A percentile compares a stretch with the other conserved stretches of the same genome.
Conservation (phyloP, 2,888 invertebrate species). For the Agonopterix arenella region DNA sequence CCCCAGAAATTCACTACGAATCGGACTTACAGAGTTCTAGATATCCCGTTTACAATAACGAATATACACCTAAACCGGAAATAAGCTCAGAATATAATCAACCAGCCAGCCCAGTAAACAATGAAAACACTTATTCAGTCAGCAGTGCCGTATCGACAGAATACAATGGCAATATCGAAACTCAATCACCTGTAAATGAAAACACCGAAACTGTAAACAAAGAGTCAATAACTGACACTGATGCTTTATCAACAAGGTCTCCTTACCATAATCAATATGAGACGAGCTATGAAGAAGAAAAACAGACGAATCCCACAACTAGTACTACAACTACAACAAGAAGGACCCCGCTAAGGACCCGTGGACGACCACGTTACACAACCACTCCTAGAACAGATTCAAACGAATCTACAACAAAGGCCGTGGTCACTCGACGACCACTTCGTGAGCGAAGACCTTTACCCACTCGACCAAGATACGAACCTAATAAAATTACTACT, state of each 20-base stretch:
- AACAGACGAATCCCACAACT: constrained; percentile 34
- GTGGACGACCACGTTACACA: constrained; percentile 57
- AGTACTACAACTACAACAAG: constrained; percentile 54
- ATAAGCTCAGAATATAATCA: constrained; percentile 12
- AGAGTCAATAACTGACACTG: constrained; percentile 12
- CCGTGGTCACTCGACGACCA: constrained; percentile 64
- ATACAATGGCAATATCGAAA: constrained; percentile 31
- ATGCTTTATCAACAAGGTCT: constrained; percentile 29
- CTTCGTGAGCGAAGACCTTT: constrained; percentile 71
- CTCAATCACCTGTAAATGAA: constrained; percentile 29
- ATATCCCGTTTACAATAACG: constrained; percentile 36
- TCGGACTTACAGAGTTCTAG: constrained; percentile 44
- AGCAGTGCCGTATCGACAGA: constrained; percentile 22
- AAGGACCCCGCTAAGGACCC: constrained; percentile 42
- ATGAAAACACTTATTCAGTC: constrained; percentile 2
- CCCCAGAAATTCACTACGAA: constrained; percentile 61
- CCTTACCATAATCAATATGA: constrained; percentile 45
- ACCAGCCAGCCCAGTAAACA: neutral
- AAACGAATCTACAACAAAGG: constrained; percentile 54
- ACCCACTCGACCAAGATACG: constrained; percentile 47
- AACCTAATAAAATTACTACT: constrained; percentile 57
- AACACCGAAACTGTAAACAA: constrained; percentile 32
- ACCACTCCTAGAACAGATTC: constrained; percentile 56
- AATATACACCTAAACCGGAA: constrained; percentile 40
- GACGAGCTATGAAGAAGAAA: constrained; percentile 22